Percentiles rank a stretch among this genome's conserved stretches.
phyloP scores from a whole-genome alignment of 92 coral and sea anemone genomes.

The Epizoanthus illoricatus region DNA sequence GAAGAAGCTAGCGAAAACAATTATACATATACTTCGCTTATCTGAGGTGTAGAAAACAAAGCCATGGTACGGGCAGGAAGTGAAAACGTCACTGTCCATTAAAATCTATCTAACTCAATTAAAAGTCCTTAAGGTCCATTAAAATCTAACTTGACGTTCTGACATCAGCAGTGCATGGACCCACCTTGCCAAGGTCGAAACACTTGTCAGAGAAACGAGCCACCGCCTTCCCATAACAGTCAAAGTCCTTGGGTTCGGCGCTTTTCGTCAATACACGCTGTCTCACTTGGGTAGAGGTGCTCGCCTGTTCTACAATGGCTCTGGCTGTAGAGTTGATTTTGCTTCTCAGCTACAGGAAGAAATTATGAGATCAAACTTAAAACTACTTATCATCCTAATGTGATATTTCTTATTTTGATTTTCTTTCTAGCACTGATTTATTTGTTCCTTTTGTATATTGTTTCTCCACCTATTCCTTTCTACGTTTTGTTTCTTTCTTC shows the following conservation, averaged over 20 bases:
- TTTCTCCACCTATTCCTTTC: not conserved
- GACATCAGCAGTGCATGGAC: not conserved
- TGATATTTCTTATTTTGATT: not conserved
- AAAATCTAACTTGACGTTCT: not conserved
- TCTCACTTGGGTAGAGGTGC: slow-evolving; percentile 50
- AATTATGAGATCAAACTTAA: not conserved
- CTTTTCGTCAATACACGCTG: slow-evolving; percentile 47
- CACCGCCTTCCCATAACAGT: slow-evolving; percentile 78
- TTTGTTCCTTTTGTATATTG: no score
- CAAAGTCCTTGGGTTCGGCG: slow-evolving; percentile 70
- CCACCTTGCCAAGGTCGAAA: slow-evolving; percentile 73
- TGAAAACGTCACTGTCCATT: not conserved
- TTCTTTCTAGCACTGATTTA: not conserved
- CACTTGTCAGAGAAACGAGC: slow-evolving; percentile 64
- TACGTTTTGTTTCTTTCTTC: no score
- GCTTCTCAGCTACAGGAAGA: slow-evolving; percentile 49
- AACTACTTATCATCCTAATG: not conserved
- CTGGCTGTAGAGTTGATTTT: slow-evolving; percentile 61
- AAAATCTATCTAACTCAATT: not conserved
- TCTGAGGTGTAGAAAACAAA: no score
- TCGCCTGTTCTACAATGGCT: slow-evolving; percentile 59
- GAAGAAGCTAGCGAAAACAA: no score
- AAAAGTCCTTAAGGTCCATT: no score
- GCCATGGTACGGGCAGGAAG: no score
- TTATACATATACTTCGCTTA: no score